A percentile compares a stretch with the other conserved stretches of the same genome.
Evolutionary conservation across 2,113 vertebrate species (phyloP).

Genomic region (Archocentrus centrarchus): DNA sequence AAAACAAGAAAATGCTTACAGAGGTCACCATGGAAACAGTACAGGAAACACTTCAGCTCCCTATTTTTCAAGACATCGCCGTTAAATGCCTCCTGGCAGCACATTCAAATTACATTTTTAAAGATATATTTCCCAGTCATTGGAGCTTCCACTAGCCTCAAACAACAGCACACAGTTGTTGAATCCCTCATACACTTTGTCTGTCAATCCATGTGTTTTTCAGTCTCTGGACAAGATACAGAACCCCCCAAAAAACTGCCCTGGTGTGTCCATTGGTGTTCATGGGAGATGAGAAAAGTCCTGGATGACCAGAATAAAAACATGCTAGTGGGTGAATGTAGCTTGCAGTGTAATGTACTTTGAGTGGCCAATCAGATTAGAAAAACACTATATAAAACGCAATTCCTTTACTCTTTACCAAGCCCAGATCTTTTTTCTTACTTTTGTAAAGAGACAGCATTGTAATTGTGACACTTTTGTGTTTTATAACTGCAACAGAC

Average conservation of each 20-base stretch:
- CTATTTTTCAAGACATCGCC: neutral
- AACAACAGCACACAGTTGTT: neutral
- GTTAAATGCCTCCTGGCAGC: slow-evolving; percentile 38
- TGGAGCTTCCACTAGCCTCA: neutral
- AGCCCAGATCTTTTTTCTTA: neutral
- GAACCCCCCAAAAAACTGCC: fast-evolving
- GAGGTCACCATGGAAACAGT: slow-evolving; percentile 36
- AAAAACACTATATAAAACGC: neutral
- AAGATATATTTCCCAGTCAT: neutral
- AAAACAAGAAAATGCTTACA: slow-evolving; percentile 36
- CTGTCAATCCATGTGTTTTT: neutral
- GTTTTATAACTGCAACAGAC: neutral
- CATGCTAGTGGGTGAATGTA: neutral
- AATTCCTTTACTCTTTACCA: no score
- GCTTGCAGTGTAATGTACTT: neutral
- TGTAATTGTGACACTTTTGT: neutral
- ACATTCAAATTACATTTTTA: slow-evolving; percentile 32
- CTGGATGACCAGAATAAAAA: neutral
- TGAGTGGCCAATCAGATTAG: neutral
- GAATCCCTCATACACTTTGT: neutral
- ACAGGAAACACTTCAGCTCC: slow-evolving; percentile 13
- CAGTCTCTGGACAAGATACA: neutral
- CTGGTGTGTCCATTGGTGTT: neutral
- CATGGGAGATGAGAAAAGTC: neutral
- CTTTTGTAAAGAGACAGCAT: neutral